A percentile compares a stretch with the other conserved stretches of the same genome.
These are phyloP conservation scores for Caenorhabditis sp. DNA, from an alignment of 2,888 invertebrate genomes.

Conservation along the genomic window DNA sequence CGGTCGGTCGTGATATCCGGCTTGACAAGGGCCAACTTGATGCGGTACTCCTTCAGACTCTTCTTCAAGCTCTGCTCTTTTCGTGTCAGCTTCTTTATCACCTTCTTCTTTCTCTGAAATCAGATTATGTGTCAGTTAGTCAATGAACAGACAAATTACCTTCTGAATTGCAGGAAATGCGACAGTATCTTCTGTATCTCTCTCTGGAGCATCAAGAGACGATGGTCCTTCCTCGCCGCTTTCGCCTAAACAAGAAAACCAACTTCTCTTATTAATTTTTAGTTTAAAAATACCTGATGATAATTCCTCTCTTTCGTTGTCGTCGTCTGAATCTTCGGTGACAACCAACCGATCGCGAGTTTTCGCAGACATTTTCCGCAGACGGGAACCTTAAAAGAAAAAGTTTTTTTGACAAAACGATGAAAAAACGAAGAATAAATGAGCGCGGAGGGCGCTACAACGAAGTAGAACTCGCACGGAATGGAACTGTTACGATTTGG, in stretches of 20 bases:
- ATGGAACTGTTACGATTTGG: no score
- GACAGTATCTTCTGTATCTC: conserved; percentile 37
- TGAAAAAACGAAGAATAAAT: not conserved
- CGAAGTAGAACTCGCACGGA: no score
- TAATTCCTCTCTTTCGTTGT: conserved; percentile 40
- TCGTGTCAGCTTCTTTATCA: conserved; percentile 54
- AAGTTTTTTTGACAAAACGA: not conserved
- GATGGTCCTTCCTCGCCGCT: conserved; percentile 40
- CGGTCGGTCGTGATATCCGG: conserved; percentile 73
- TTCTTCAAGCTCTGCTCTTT: conserved; percentile 55
- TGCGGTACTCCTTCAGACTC: conserved; percentile 46
- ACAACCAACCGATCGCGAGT: conserved; percentile 47
- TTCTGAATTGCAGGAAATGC: conserved; percentile 38
- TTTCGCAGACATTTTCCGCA: conserved; percentile 38
- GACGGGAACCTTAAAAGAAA: not conserved
- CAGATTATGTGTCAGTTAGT: not conserved
- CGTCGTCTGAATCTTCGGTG: conserved; percentile 55
- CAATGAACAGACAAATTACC: not conserved
- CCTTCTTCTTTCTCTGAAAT: conserved; percentile 36
- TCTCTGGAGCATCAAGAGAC: not conserved
- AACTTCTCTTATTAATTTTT: not conserved
- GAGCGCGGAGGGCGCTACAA: no score
- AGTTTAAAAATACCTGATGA: conserved; percentile 19
- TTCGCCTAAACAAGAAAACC: conserved; percentile 8
- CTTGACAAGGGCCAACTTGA: conserved; percentile 58